Evolutionary conservation across 2,888 invertebrate genomes (phyloP), one percentile per base, ranked within the genome.

Genomic region (Hedychridium roseum): DNA sequence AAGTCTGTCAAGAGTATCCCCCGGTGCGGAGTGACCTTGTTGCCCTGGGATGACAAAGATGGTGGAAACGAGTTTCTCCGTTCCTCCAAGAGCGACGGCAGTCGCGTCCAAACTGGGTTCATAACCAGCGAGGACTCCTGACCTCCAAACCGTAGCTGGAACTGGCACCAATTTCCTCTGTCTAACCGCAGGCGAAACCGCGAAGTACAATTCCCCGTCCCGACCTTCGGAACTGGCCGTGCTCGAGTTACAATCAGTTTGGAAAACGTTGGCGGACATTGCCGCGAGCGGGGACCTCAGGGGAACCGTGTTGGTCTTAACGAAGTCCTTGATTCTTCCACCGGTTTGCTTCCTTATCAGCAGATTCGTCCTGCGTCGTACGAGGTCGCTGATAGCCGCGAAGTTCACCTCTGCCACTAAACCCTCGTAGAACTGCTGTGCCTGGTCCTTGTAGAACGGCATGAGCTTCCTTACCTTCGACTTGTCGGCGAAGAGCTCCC

Each of bases 151-250:
- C 0, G 88, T 90, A 0, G 93, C 92, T 0, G 93, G 93, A 2
- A 94, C 88, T 1, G 92, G 92, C 1, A 94, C 87, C 3, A 94
- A 80, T 36, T 92, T 86, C 20, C 91, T 84, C 74, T 91, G 91
- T 16, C 91, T 84, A 1, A 91, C 87, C 4, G 88, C 88, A 0
- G 90, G 92, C 30, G 89, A 86, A 0, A 91, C 91, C 20, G 91
- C 91, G 78, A 92, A 93, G 78, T 91, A 92, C 83, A 92, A 86
- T 79, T 93, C 92, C 0, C 92, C 92, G 66, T 92, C 92, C 38
- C 92, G 83, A 16, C 91, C 91, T 27, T 86, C 85, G 0, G 87
- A 87, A 0, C 91, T 90, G 2, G 88, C 88, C 18, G 82, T 82
- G 0, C 86, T 83, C 70, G 90, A 90, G 68, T 92, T 84, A 75